Base-by-base conservation (phyloP, 2,113 vertebrate species). In the Raphicerus campestris region DNA sequence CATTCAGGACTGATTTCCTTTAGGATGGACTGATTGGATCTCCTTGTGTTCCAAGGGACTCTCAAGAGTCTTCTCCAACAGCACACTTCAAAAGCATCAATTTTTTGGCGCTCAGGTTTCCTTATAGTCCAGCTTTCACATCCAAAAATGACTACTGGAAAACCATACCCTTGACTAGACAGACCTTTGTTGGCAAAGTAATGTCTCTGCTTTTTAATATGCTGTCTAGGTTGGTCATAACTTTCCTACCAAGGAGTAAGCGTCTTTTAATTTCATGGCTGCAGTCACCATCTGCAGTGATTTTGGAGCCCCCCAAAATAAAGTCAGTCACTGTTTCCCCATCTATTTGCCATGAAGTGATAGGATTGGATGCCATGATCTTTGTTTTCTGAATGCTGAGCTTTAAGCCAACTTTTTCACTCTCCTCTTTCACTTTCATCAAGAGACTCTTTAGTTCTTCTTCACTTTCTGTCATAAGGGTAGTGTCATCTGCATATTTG, bases 51-150 rank as follows among this genome's bases (percentile, higher is more conserved):
- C 61, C 61, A 66, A n/a, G 7, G 7, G 7, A 17, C 16, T n/a
- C 61, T n/a, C 16, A 66, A n/a, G 32, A 66, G 32, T 66, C 61
- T 66, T 66, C 32, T 66, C 4, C 16, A 66, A n/a, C 32, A 66
- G 32, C 16, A 66, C 32, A 66, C 7, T n/a, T 66, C 61, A 66
- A 66, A 66, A 66, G 16, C 61, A 66, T 66, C 8, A 66, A 19
- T n/a, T 66, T 16, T n/a, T 66, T 0, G 0, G 32, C 0, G 0
- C 61, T n/a, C 32, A 66, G 32, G 8, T n/a, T n/a, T 66, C 63
- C 7, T 66, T n/a, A n/a, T 10, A n/a, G 32, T 66, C 63, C 63
- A 66, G 16, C 63, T 66, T 17, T 66, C 63, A 66, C 32, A 66
- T 19, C 7, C 32, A 35, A 19, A 66, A 19, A 19, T 35, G 32